Evolutionary conservation across 2,113 vertebrate genomes (phyloP), one percentile per base, ranked within the genome.

Genomic region (Vidua macroura): DNA sequence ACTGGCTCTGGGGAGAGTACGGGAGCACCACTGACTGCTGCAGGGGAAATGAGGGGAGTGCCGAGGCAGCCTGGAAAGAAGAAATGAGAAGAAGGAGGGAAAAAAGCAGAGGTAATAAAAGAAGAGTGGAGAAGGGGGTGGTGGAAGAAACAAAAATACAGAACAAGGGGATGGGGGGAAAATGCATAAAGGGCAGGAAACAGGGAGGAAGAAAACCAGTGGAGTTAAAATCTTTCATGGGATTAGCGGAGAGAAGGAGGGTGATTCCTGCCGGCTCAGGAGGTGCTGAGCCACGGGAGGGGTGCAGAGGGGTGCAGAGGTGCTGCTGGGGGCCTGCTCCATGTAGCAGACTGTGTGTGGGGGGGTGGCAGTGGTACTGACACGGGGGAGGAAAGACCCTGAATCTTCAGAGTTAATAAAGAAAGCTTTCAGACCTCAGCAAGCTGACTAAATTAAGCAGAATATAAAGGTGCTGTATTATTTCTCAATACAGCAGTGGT

Each of bases 391-490:
- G 55, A 80, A 80, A 93, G 49, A 73, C 70, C 63, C 73, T 92
- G 53, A 86, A 44, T 85, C 85, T 92, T 86, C 69, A 76, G 78
- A 94, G 76, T 68, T 96, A 92, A 96, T 88, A 91, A 92, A 92
- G 80, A 92, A 96, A 91, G 95, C 97, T 97, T 96, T 96, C 92
- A 94, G 94, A 83, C 95, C 92, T 96, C 88, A 81, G 92, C 88
- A 70, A 96, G 91, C 90, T 90, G 86, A 95, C 72, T 94, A 92
- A 97, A 97, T 98, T 95, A 97, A 95, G 69, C 86, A 88, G 95
- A 96, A 96, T 96, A 95, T 80, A 96, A 98, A 97, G 96, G 96
- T 95, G 83, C 75, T 75, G 78, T 96, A 97, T 97, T 97, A 86
- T 96, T 98, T 98, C 97, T 97, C 92, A 90, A 89, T 81, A 95